Evolutionary conservation across 64 coral and sea anemone species (phyloP), one percentile per base, ranked within the genome.

Genomic region (Porites australiensis): DNA sequence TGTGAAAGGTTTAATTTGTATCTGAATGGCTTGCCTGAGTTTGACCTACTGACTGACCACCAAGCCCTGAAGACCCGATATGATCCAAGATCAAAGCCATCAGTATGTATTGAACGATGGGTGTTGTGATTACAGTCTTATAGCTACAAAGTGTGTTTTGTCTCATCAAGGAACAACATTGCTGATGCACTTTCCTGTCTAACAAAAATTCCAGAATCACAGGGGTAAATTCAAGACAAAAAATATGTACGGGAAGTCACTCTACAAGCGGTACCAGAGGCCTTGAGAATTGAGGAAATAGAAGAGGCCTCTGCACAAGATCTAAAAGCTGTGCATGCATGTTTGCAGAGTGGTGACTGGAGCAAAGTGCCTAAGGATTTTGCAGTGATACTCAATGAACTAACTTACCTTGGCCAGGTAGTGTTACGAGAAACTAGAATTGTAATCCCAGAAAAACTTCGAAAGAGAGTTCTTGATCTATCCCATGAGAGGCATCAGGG

Each of bases 401-500:
- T 92, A 7, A 76, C 80, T 74, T 75, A 64, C 6, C 79, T 93
- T 58, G 63, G 74, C 53, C 61, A 78, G 27, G 72, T 93, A 13
- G 65, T 80, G 60, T 27, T 78, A 12, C 44, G 60, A 9, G 83
- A 83, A 62, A 80, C 58, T 15, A 51, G 83, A 70, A 93, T 80
- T 51, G 63, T 88, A 0, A 18, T 93, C 5, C 82, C 73, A 8
- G 70, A 22, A 64, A 45, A 16, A 3, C 76, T 72, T 12, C 47
- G 23, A 16, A 77, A 79, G 61, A 48, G 83, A 57, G 59, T 87
- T 3, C 50, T 77, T 58, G 58, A 51, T 12, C 8, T 93, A 3
- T 48, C 82, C 22, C 73, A 87, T 48, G 84, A 86, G 27, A 79
- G 90, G 8, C 90, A 86, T 62, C 72, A 86, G 18, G 80, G 80